Percentiles rank a stretch among this genome's conserved stretches.
Conservation (phyloP, 2,797 vertebrate species). For the Aphelocoma californica region DNA sequence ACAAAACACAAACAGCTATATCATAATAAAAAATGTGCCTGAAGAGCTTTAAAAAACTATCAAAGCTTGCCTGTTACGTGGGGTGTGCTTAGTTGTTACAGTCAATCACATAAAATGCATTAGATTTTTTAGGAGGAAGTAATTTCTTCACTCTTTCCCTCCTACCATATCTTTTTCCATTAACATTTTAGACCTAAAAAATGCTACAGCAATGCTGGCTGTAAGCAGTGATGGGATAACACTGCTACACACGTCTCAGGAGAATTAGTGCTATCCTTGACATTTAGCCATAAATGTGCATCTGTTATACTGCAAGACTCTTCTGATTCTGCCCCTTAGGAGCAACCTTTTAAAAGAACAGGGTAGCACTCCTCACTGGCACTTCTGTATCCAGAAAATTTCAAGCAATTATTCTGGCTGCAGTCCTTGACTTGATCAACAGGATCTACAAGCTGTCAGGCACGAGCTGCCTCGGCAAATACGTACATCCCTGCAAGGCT, state of each 20-base stretch:
- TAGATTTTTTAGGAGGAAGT: slow-evolving; percentile 29
- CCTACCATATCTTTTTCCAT: not conserved
- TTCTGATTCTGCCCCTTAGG: not conserved
- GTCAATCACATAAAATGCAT: not conserved
- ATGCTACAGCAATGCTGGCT: not conserved
- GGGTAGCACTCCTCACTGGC: not conserved
- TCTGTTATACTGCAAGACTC: slow-evolving; percentile 14
- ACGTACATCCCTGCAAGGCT: not conserved
- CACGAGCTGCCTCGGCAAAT: not conserved
- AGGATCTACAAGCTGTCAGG: slow-evolving; percentile 5
- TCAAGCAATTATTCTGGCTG: slow-evolving; percentile 27
- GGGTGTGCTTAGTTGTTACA: not conserved
- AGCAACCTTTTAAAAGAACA: slow-evolving; percentile 4
- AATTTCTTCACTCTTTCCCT: not conserved
- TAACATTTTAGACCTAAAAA: slow-evolving; percentile 1
- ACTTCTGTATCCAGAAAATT: slow-evolving; percentile 9
- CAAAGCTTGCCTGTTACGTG: not conserved
- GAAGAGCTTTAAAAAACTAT: slow-evolving; percentile 24
- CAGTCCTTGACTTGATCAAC: slow-evolving; percentile 35
- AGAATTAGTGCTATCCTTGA: slow-evolving; percentile 10
- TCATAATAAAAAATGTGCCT: not conserved
- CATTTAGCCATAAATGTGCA: not conserved
- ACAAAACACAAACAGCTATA: not conserved
- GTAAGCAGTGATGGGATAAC: not conserved
- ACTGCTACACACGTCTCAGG: not conserved